A percentile compares a stretch with the other conserved stretches of the same genome.
Conservation (phyloP, 2,797 vertebrate species). For the Salarias fasciatus region DNA sequence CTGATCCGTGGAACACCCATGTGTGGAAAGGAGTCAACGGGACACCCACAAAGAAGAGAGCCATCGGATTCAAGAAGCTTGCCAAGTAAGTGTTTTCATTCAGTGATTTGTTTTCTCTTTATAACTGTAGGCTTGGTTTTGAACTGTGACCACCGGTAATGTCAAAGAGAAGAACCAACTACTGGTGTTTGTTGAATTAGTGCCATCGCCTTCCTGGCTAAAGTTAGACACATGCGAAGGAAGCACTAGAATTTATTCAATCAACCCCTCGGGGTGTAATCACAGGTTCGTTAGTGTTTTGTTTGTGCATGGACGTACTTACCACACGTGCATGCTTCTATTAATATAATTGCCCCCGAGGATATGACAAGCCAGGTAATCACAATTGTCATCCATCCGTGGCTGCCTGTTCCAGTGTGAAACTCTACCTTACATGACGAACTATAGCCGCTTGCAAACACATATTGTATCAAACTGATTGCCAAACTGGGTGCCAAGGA, state of each 20-base stretch:
- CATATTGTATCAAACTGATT: too few relatives aligned
- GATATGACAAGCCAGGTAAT: conserved; percentile 74
- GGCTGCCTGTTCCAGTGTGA: conserved; percentile 24
- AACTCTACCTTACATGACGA: not conserved
- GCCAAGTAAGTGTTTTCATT: conserved; percentile 89
- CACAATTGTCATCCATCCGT: conserved; percentile 63
- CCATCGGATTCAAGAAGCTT: conserved; percentile 98
- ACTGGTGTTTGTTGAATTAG: conserved; percentile 21
- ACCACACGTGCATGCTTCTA: conserved; percentile 40
- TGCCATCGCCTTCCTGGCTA: conserved; percentile 35
- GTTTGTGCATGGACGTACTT: conserved; percentile 36
- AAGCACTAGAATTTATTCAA: conserved; percentile 68
- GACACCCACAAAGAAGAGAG: conserved; percentile 95
- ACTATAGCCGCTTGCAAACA: conserved; percentile 11
- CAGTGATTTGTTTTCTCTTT: not conserved
- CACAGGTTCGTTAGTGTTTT: conserved; percentile 59
- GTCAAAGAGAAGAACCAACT: conserved; percentile 35
- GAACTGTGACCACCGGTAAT: conserved; percentile 8
- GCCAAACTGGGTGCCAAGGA: too few relatives aligned
- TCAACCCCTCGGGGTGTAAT: conserved; percentile 77
- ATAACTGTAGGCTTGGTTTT: conserved; percentile 6
- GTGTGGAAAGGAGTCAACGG: conserved; percentile 97
- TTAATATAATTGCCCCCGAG: conserved; percentile 76
- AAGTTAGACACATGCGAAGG: conserved; percentile 45
- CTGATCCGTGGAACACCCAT: conserved; percentile 94